A percentile compares a stretch with the other conserved stretches of the same genome.
phyloP scores from a whole-genome alignment of 2,797 vertebrate species.

The Chaenodraco wilsoni region DNA sequence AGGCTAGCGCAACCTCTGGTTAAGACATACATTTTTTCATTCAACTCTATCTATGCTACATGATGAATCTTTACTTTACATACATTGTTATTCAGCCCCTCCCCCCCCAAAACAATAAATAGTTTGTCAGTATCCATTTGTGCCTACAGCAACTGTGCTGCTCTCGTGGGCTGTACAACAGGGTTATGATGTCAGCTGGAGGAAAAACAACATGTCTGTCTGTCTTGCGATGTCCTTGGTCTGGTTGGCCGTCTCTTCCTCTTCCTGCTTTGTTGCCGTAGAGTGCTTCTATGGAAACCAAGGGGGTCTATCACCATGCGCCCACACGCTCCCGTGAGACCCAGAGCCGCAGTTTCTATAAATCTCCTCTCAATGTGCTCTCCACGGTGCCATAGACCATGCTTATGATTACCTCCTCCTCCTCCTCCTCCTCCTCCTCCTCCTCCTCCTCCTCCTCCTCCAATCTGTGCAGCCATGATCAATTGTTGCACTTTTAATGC shows the following conservation, averaged over 20 bases:
- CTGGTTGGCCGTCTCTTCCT: slow-evolving; percentile 40
- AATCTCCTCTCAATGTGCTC: slow-evolving; percentile 62
- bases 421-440: no score
- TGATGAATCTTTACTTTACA: no score
- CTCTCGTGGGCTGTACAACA: slow-evolving; percentile 12
- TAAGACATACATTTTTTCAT: no score
- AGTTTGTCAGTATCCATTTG: slow-evolving; percentile 16
- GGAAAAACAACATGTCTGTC: slow-evolving; percentile 8
- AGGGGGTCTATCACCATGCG: slow-evolving; percentile 70
- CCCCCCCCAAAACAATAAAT: no score
- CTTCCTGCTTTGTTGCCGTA: slow-evolving; percentile 59
- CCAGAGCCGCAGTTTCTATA: slow-evolving; percentile 67
- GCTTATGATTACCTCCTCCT: slow-evolving; percentile 36
- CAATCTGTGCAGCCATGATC: slow-evolving; percentile 38
- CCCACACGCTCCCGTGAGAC: slow-evolving; percentile 77
- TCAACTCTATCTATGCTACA: no score
- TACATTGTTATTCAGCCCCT: no score
- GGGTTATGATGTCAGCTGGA: slow-evolving; percentile 24
- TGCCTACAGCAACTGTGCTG: slow-evolving; percentile 3
- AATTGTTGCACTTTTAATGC: slow-evolving; percentile 32
- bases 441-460: slow-evolving; percentile 12
- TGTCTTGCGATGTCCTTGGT: slow-evolving; percentile 36
- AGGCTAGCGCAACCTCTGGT: no score
- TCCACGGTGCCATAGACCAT: slow-evolving; percentile 47
- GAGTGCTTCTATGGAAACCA: slow-evolving; percentile 80